These are phyloP conservation scores for Atta texana DNA, from an alignment of 1,140 invertebrate genomes.

Conservation along the genomic window DNA sequence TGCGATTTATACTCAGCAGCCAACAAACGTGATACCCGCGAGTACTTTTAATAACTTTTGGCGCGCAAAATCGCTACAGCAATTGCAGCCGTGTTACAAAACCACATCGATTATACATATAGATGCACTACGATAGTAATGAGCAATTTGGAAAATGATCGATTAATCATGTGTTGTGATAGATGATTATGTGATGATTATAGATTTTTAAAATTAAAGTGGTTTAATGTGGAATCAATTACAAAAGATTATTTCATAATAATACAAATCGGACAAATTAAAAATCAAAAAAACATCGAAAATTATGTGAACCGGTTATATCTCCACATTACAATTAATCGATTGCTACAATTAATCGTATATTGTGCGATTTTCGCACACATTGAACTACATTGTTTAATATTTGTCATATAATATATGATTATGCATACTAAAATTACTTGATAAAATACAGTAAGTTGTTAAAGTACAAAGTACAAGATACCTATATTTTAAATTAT, in stretches of 20 bases:
- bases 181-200: background rate
- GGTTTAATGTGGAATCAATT: background rate
- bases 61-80: conserved; percentile 5
- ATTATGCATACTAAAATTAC: background rate
- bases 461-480: conserved; percentile 1
- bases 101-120: background rate
- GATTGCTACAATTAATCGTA: conserved; percentile 21
- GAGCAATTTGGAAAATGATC: background rate
- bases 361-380: background rate
- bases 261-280: background rate
- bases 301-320: background rate
- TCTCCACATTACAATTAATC: conserved; percentile 24
- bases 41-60: conserved; percentile 38
- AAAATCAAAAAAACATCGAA: background rate
- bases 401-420: background rate
- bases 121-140: background rate
- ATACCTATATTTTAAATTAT: background rate
- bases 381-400: background rate
- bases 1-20: background rate
- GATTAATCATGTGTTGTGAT: background rate
- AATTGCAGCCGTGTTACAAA: background rate
- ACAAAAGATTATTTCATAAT: background rate
- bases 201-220: background rate
- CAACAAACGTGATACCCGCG: background rate
- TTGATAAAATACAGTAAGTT: background rate